phyloP scores from a whole-genome alignment of 2,888 invertebrate genomes.

The Acanthococcus lagerstroemiae region DNA sequence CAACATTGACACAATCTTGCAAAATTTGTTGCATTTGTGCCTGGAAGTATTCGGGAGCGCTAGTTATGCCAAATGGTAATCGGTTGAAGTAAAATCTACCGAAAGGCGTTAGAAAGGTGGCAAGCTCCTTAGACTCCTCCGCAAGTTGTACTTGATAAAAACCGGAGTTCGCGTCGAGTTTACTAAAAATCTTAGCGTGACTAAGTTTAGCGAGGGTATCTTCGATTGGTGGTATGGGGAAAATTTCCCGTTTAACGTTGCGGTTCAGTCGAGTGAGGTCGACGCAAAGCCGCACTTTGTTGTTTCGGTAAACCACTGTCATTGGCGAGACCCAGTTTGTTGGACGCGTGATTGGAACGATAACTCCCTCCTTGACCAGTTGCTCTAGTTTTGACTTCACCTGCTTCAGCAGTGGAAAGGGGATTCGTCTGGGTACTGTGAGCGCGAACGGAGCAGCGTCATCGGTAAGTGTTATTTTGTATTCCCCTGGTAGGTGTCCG shows the following conservation, averaged over 20 bases:
- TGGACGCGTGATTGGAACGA: constrained; percentile 34
- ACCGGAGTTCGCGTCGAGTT: constrained; percentile 34
- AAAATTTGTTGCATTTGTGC: constrained; percentile 31
- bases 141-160: constrained; percentile 37
- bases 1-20: constrained; percentile 34
- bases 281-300: constrained; percentile 39
- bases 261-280: constrained; percentile 39
- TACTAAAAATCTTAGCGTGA: constrained; percentile 29
- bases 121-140: constrained; percentile 36
- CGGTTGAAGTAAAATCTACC: constrained; percentile 38
- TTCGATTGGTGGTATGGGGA: constrained; percentile 38
- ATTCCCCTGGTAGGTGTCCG: constrained; percentile 27
- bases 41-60: constrained; percentile 39
- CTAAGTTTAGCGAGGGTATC: constrained; percentile 37
- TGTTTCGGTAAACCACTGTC: constrained; percentile 38
- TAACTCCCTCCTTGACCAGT: constrained; percentile 1
- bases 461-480: constrained; percentile 4
- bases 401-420: background rate
- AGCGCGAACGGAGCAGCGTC: background rate
- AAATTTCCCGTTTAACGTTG: constrained; percentile 36
- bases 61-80: constrained; percentile 38
- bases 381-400: background rate
- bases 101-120: constrained; percentile 38
- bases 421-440: background rate
- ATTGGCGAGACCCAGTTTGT: constrained; percentile 40